Evolutionary conservation across 1,140 invertebrate genomes (phyloP), one percentile per base, ranked within the genome.

Genomic region (Ditylenchus dipsaci): DNA sequence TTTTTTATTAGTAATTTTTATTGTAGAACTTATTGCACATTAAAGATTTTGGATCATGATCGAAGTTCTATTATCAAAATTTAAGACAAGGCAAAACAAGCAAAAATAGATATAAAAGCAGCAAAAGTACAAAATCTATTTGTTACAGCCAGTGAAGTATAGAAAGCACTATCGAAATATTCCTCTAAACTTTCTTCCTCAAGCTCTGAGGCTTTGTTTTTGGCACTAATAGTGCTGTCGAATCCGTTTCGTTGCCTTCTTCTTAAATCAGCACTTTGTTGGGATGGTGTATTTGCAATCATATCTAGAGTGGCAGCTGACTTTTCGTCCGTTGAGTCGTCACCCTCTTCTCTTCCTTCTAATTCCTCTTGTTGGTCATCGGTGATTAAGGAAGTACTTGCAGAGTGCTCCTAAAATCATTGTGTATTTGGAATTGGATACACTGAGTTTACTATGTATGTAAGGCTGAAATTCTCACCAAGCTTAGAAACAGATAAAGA

Each of bases 81-180:
- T n/a, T n/a, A n/a, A n/a, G n/a, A n/a, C n/a, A 38, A 38, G 33
- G 11, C 33, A 38, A 38, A 38, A 38, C 3, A 38, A 38, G 33
- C 33, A 38, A 38, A 38, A 5, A 11, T 11, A 38, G 33, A 3
- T 5, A 11, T 11, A 38, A 38, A 38, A 38, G 3, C 11, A 38
- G 33, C 33, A 38, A 38, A 11, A 38, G 11, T 11, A 38, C 33
- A 38, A 5, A 38, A 38, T 5, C 33, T 11, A 38, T 38, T 38
- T 38, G 3, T 38, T 3, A 11, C 33, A 38, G 49, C n/a, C 49
- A 53, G n/a, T 19, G 59, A 30, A 30, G 5, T 29, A 21, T 21
- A 30, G n/a, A 61, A 61, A 61, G 29, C 59, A 30, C 59, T 43
- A 29, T 61, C 59, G 29, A 61, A 61, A 61, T 33, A 61, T 21